A percentile compares a stretch with the other conserved stretches of the same genome.
Evolutionary conservation across 2,797 vertebrate genomes (phyloP).

Genomic region (Acridotheres tristis): DNA sequence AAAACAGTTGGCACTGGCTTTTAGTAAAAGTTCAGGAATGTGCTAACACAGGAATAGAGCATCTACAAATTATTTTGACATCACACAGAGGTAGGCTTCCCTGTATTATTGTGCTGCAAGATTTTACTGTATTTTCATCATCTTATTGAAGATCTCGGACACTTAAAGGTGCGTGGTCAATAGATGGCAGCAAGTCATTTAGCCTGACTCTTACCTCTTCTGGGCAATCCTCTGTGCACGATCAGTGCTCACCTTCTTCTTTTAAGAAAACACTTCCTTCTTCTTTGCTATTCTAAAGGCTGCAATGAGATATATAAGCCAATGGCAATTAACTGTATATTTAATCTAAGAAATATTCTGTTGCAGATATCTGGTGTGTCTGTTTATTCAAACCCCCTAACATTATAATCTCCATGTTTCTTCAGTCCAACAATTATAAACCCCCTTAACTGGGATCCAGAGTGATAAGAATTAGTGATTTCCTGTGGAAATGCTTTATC

Average conservation of each 20-base stretch:
- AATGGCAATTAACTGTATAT: background rate
- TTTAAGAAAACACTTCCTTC: background rate
- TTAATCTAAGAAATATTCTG: background rate
- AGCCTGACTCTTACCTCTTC: slow-evolving; percentile 57
- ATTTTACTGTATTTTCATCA: slow-evolving; percentile 67
- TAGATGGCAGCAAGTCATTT: slow-evolving; percentile 77
- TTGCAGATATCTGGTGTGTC: background rate
- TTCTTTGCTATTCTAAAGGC: background rate
- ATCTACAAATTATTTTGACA: slow-evolving; percentile 36
- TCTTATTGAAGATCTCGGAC: slow-evolving; percentile 57
- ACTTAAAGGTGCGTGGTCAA: slow-evolving; percentile 68
- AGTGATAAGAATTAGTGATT: background rate
- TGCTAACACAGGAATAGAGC: slow-evolving; percentile 30
- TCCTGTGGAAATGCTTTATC: background rate
- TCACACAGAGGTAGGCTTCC: background rate
- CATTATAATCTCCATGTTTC: background rate
- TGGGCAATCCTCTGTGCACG: background rate
- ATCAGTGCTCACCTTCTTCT: background rate
- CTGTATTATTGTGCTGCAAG: slow-evolving; percentile 8
- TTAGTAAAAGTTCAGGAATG: slow-evolving; percentile 25
- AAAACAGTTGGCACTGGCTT: background rate
- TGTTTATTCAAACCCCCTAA: background rate
- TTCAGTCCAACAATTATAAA: background rate
- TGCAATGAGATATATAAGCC: background rate
- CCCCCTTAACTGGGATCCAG: background rate